A percentile compares a stretch with the other conserved stretches of the same genome.
phyloP scores from a whole-genome alignment of 2,113 vertebrate species.

The Pollachius pollachius region DNA sequence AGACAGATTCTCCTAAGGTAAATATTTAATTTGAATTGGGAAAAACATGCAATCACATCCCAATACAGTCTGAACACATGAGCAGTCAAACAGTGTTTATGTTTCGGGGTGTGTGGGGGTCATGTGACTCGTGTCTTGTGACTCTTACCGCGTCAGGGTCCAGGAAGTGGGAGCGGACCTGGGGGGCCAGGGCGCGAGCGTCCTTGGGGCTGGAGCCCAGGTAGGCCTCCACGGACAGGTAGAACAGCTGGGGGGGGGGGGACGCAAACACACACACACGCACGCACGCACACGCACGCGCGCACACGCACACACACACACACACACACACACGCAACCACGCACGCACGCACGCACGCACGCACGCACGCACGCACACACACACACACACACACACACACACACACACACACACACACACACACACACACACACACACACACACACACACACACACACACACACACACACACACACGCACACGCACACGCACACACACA shows the following conservation, averaged over 20 bases:
- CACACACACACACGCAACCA: neutral
- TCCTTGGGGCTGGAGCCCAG: conserved; percentile 82
- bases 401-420: neutral
- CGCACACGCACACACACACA: neutral
- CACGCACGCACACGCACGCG: neutral
- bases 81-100: too few species aligned
- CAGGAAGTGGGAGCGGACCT: conserved; percentile 88
- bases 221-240: conserved; percentile 87
- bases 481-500: neutral
- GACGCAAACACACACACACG: neutral
- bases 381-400: neutral
- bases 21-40: too few species aligned
- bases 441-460: conserved; percentile 1
- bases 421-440: neutral
- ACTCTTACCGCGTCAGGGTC: conserved; percentile 81
- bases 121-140: too few species aligned
- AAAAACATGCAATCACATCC: too few species aligned
- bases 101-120: too few species aligned
- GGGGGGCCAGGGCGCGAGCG: conserved; percentile 79
- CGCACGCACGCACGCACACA: too few species aligned
- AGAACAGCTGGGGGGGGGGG: conserved; percentile 78
- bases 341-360: neutral
- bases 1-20: too few species aligned
- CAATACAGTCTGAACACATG: too few species aligned
- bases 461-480: neutral